phyloP scores from a whole-genome alignment of 2,888 invertebrate species.

The Phasia obesa region DNA sequence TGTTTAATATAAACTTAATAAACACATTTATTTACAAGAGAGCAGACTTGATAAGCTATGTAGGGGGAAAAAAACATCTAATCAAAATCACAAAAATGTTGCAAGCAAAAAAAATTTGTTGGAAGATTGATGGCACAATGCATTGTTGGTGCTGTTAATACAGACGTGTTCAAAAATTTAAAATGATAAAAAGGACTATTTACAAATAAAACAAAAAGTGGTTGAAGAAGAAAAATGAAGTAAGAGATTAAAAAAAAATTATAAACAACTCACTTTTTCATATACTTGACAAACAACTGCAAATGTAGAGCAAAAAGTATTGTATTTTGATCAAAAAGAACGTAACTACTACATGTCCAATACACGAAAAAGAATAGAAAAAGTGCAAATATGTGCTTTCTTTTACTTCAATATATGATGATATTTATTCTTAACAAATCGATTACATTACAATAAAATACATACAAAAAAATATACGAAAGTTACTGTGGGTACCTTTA shows the following conservation, averaged over 20 bases:
- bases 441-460: constrained; percentile 47
- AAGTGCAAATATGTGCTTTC: not conserved
- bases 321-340: constrained; percentile 7
- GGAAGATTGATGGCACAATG: constrained; percentile 54
- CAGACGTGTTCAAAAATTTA: constrained; percentile 14
- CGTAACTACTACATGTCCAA: not conserved
- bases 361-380: not conserved
- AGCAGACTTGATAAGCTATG: constrained; percentile 50
- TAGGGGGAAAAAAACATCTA: constrained; percentile 56
- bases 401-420: constrained; percentile 41
- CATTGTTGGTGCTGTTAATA: constrained; percentile 22
- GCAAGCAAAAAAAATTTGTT: constrained; percentile 30
- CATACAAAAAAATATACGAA: constrained; percentile 8
- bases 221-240: constrained; percentile 1
- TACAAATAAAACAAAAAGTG: constrained; percentile 30
- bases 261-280: constrained; percentile 43
- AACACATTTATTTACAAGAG: constrained; percentile 72
- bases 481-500: not conserved
- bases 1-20: constrained; percentile 66
- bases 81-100: constrained; percentile 44
- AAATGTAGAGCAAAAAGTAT: constrained; percentile 42
- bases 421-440: constrained; percentile 53
- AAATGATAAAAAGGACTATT: constrained; percentile 11
- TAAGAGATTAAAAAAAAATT: constrained; percentile 1
- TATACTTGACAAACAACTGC: constrained; percentile 50